Evolutionary conservation across 2,888 invertebrate genomes (phyloP), one percentile per base, ranked within the genome.

Genomic region (Aquatica leii): DNA sequence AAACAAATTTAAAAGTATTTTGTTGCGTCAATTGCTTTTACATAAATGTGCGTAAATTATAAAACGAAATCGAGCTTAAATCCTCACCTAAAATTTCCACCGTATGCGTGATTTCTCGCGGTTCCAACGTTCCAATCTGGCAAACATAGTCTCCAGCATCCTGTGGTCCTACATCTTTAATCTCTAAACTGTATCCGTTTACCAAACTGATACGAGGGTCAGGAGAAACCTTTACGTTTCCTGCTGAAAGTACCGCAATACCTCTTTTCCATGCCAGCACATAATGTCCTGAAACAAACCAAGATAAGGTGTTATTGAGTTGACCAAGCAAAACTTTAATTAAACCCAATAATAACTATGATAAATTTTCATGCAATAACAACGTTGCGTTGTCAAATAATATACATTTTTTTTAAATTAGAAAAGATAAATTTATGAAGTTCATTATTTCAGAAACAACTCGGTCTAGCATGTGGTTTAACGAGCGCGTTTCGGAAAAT

Each of bases 81-180:
- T 24, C 82, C 86, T 87, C 80, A 89, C 89, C 88, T 62, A 88
- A 81, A 75, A 89, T 87, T 80, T 88, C 87, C 43, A 89, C 84
- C 48, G 87, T 87, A 76, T 88, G 88, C 56, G 87, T 86, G 71
- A 88, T 87, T 81, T 88, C 88, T 66, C 86, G 82, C 24, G 88
- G 88, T 68, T 86, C 85, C 73, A 87, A 82, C 35, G 87, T 88
- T 67, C 87, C 88, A 73, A 89, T 86, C 81, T 88, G 88, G 78
- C 89, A 89, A 63, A 88, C 85, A 76, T 89, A 89, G 81, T 88
- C 87, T 18, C 88, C 89, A 34, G 87, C 88, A 80, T 89, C 89
- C 77, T 86, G 86, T 46, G 87, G 85, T 69, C 85, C 84, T 24
- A 86, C 87, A 73, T 87, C 86, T 69, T 85, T 84, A 75, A 89